Evolutionary conservation across 2,113 vertebrate genomes (phyloP), one percentile per base, ranked within the genome.

Genomic region (Noctilio leporinus): DNA sequence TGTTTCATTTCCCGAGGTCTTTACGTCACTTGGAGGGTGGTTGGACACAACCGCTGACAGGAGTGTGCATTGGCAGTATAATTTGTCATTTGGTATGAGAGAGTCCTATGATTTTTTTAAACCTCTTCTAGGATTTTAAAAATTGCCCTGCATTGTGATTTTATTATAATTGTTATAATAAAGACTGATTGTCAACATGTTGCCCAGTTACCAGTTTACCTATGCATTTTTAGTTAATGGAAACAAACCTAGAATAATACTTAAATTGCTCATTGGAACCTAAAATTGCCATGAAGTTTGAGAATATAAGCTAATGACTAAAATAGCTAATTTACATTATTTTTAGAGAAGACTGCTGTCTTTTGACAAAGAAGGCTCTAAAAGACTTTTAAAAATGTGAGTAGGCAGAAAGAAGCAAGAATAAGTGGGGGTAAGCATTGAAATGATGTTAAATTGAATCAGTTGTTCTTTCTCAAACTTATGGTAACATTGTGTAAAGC

Each of bases 61-160:
- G 35, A 62, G 59, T 97, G 96, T 97, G 38, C 83, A 92, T 98
- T 98, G 97, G 96, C 97, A 95, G 55, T 20, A 1, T 28, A 40
- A 35, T 93, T 95, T 93, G 64, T 96, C 64, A 64, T 89, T 67
- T 89, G 43, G 4, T 38, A 10, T 83, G 72, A 95, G 75, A 75
- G 12, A 38, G 70, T 81, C 47, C 22, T 91, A 14, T 26, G 38
- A 47, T 96, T 94, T 49, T 95, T 28, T 62, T n/a, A n/a, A n/a
- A 76, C 35, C 33, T 88, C 43, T 77, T 89, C 49, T 49, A 70
- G 45, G 76, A 89, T 76, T 95, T 73, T 47, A 76, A 75, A 45
- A 67, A 40, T 69, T 64, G 51, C 49, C 30, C 12, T 73, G 7
- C 59, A 1, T 16, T 65, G 65, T 89, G 86, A 75, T 89, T 90